Evolutionary conservation across 2,113 vertebrate species (phyloP).

Genomic region (Cyphomyrus discorhynchus): DNA sequence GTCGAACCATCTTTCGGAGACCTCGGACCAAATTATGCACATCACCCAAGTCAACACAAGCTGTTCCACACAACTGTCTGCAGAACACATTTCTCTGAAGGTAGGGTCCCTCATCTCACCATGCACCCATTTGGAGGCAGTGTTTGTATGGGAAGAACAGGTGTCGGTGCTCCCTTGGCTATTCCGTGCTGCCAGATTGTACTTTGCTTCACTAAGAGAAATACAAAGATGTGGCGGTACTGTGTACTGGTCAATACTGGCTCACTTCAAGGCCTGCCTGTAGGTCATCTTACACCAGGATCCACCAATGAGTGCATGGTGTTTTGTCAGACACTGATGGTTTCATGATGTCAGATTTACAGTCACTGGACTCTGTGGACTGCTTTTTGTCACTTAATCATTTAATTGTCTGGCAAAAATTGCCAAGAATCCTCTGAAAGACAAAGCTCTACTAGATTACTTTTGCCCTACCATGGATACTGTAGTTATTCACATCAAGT

Average conservation of each 20-base stretch:
- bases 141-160: not conserved
- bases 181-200: not conserved
- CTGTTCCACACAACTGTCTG: conserved; percentile 27
- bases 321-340: not conserved
- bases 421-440: not conserved
- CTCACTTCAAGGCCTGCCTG: not conserved
- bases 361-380: not conserved
- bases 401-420: not conserved
- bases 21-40: conserved; percentile 47
- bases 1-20: conserved; percentile 53
- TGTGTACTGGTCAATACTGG: not conserved
- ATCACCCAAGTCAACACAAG: not conserved
- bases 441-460: conserved; percentile 5
- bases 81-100: conserved; percentile 43
- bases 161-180: not conserved
- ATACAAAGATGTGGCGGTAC: not conserved
- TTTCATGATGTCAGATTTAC: not conserved
- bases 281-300: not conserved
- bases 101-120: not conserved
- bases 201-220: not conserved
- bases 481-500: not conserved
- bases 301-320: not conserved
- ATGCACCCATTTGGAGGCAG: not conserved
- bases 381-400: not conserved
- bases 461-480: not conserved